Base-by-base conservation (phyloP, 2,888 invertebrate species). In the Eupithecia tripunctaria region DNA sequence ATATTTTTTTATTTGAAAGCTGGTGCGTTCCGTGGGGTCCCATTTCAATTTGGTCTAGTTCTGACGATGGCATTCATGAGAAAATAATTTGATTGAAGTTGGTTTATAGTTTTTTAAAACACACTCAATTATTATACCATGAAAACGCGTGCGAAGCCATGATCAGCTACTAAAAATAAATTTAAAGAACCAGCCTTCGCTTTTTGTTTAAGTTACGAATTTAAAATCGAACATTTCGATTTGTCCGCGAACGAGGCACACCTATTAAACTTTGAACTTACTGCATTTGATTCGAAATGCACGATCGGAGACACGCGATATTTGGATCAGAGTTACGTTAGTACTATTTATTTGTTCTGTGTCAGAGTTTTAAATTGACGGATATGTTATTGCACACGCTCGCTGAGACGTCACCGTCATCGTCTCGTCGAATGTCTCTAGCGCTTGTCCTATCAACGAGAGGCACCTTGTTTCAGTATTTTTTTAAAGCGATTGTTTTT, bases 251-350 rank as follows among this genome's bases (percentile, higher is more conserved):
- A 73, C 51, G 29, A 63, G 47, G 60, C 41, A n/a, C 59, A 68
- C 59, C 15, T 59, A 65, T 73, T 69, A 60, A 59, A 68, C 64
- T 70, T 73, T 65, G 70, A 70, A 67, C 70, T 73, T 67, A 73
- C 41, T 73, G 65, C 70, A 68, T 71, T 67, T 66, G 68, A 67
- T 71, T 69, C 62, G 29, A 32, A 67, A 69, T 71, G 62, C 71
- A 74, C 71, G 59, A 71, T 62, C 62, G 36, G 5, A 32, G n/a
- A 69, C 74, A 74, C 74, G 74, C 74, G 69, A 75, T 75, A 56
- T 64, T 65, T 25, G 47, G 56, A n/a, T n/a, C 36, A 51, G 41
- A 68, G 51, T 29, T n/a, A n/a, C n/a, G n/a, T n/a, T n/a, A n/a
- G n/a, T n/a, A n/a, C n/a, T n/a, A n/a, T n/a, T n/a, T n/a, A n/a